Evolutionary conservation across 1,140 invertebrate genomes (phyloP).

Genomic region (Ceratitis capitata): DNA sequence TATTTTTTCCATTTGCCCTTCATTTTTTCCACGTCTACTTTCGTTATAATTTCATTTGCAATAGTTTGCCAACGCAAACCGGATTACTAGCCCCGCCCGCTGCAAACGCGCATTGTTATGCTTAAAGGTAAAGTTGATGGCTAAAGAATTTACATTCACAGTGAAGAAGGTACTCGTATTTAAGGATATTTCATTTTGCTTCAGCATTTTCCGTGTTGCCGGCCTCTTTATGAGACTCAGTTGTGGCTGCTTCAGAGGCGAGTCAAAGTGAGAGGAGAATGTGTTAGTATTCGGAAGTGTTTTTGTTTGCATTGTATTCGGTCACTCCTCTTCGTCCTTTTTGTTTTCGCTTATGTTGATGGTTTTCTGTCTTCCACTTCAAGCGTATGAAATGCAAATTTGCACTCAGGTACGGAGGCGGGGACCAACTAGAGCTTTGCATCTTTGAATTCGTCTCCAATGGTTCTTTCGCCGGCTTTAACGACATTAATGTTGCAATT

Average conservation of each 20-base stretch:
- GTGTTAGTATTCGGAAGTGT: neutral
- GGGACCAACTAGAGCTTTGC: neutral
- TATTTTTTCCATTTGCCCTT: neutral
- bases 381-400: slow-evolving; percentile 26
- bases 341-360: slow-evolving; percentile 4
- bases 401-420: neutral
- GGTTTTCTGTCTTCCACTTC: neutral
- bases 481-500: neutral
- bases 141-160: slow-evolving; percentile 18
- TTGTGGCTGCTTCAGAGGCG: neutral
- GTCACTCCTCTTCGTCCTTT: neutral
- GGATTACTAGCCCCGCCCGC: neutral
- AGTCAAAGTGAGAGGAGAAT: neutral
- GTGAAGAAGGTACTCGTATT: slow-evolving; percentile 1
- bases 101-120: neutral
- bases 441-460: neutral
- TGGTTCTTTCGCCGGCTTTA: neutral
- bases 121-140: slow-evolving; percentile 4
- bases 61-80: neutral
- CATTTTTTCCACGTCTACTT: neutral
- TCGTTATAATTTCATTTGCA: slow-evolving; percentile 5
- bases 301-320: neutral
- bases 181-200: slow-evolving; percentile 13
- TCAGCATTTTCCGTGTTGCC: neutral
- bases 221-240: neutral